Evolutionary conservation across 2,113 vertebrate species (phyloP), one percentile per base, ranked within the genome.

Genomic region (Ceyx margarethae): DNA sequence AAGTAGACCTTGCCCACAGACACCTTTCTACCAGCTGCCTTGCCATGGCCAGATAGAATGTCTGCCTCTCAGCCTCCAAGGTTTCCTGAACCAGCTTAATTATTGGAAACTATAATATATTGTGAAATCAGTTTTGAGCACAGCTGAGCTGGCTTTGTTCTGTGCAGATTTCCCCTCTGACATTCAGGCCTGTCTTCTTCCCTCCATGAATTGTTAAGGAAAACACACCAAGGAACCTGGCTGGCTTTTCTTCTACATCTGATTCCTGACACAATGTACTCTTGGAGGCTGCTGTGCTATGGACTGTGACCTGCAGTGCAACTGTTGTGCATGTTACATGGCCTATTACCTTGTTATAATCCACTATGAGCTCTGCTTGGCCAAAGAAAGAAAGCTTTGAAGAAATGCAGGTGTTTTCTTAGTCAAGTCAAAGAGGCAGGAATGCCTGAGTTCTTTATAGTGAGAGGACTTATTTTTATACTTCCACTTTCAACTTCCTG

Each of bases 391-490:
- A 7, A 73, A 20, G 26, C 43, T 72, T 35, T 81, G 65, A 61
- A 90, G 65, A 89, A 86, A 61, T 35, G 31, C 48, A 79, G 4
- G 2, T 74, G 61, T 35, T 82, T 94, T 68, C 53, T 85, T 79
- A 54, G 54, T 87, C 57, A 89, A 65, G 90, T 71, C 53, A 37
- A 88, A 64, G 29, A 84, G 74, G 68, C 50, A 91, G 91, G 77
- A 67, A 67, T 96, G 84, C 81, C 91, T 45, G 66, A 77, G 40
- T 66, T 93, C 86, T 81, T 85, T 88, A 62, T 8, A 79, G 91
- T 53, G 89, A 93, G 71, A 91, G 60, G 73, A 93, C 71, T 94
- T 94, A 84, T 77, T 95, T 97, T 91, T 95, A 69, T 96, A 92
- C 40, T 91, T 91, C 51, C 6, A n/a, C 13, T 58, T 76, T 66